A percentile compares a stretch with the other conserved stretches of the same genome.
phyloP scores from a whole-genome alignment of 2,888 invertebrate species.

The Eumacrocentrus americanus region DNA sequence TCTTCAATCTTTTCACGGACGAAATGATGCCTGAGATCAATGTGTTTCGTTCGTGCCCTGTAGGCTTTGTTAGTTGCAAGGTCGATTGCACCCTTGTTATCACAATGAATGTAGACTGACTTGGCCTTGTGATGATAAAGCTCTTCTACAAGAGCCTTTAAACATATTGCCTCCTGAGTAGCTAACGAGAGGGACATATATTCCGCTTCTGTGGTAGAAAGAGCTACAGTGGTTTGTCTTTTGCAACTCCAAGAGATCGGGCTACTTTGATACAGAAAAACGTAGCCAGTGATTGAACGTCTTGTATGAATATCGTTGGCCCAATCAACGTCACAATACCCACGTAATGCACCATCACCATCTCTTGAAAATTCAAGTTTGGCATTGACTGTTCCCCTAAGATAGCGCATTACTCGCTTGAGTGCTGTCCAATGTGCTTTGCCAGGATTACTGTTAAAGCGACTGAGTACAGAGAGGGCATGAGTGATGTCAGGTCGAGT shows the following conservation, averaged over 20 bases:
- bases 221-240: slow-evolving; percentile 41
- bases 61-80: slow-evolving; percentile 28
- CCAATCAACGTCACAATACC: slow-evolving; percentile 25
- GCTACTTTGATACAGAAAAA: slow-evolving; percentile 40
- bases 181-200: slow-evolving; percentile 30
- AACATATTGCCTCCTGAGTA: slow-evolving; percentile 41
- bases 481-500: slow-evolving; percentile 29
- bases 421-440: slow-evolving; percentile 29
- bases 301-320: slow-evolving; percentile 38
- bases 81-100: slow-evolving; percentile 34
- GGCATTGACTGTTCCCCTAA: slow-evolving; percentile 21
- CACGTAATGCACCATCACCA: not conserved
- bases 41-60: slow-evolving; percentile 34
- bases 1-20: slow-evolving; percentile 7
- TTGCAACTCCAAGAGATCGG: slow-evolving; percentile 45
- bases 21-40: slow-evolving; percentile 30
- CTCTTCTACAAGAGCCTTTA: slow-evolving; percentile 29
- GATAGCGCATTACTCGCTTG: slow-evolving; percentile 21
- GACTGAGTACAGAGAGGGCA: slow-evolving; percentile 18
- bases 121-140: slow-evolving; percentile 8
- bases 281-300: slow-evolving; percentile 43
- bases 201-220: slow-evolving; percentile 25
- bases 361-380: slow-evolving; percentile 15
- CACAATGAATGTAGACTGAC: slow-evolving; percentile 24
- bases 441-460: slow-evolving; percentile 14